A percentile compares a stretch with the other conserved stretches of the same genome.
phyloP scores from a whole-genome alignment of 2,888 invertebrate species.

The Teleogryllus oceanicus region DNA sequence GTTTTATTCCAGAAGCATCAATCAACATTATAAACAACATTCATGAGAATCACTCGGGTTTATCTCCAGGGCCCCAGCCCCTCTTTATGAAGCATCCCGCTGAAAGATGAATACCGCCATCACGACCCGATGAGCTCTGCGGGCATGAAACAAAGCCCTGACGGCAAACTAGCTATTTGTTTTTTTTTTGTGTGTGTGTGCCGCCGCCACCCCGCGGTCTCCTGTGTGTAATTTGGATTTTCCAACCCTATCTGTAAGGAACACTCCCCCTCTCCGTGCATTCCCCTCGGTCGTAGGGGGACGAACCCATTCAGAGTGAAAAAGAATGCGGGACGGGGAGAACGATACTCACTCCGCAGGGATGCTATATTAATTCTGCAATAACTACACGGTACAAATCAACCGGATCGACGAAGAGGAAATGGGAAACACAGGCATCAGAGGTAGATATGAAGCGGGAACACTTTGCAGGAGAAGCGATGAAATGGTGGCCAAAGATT shows the following conservation, averaged over 20 bases:
- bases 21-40: not conserved
- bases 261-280: not conserved
- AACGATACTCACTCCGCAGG: not conserved
- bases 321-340: not conserved
- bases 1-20: not conserved
- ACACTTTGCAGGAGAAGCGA: too few species aligned
- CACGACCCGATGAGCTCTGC: not conserved
- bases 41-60: not conserved
- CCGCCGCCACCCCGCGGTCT: not conserved
- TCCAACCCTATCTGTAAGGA: not conserved
- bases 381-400: conserved; percentile 2
- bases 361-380: not conserved
- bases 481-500: too few species aligned
- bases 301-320: too few species aligned
- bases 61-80: not conserved
- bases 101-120: not conserved
- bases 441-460: too few species aligned
- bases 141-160: not conserved
- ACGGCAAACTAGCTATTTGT: conserved; percentile 6
- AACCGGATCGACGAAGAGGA: not conserved
- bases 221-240: not conserved
- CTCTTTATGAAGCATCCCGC: not conserved
- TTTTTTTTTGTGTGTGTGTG: not conserved
- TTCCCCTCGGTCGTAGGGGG: not conserved
- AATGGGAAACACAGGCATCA: too few species aligned